phyloP scores from a whole-genome alignment of 2,888 invertebrate genomes.

The Epinotia nisella region DNA sequence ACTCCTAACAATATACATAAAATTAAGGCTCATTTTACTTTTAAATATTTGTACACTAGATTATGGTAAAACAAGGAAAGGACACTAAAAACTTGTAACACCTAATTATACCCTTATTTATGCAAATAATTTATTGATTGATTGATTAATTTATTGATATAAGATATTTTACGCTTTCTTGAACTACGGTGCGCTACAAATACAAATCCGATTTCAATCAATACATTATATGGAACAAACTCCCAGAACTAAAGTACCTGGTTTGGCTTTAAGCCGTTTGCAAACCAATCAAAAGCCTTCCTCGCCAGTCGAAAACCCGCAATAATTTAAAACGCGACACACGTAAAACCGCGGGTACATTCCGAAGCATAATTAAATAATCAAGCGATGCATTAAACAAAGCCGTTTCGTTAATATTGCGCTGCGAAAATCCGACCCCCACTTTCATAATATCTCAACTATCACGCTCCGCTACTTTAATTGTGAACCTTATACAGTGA shows the following conservation, averaged over 20 bases:
- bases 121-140: too few relatives aligned
- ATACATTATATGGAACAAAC: neutral
- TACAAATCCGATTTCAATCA: neutral
- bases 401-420: constrained; percentile 16
- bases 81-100: too few relatives aligned
- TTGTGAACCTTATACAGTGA: neutral
- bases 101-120: too few relatives aligned
- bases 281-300: neutral
- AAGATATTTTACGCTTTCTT: too few relatives aligned
- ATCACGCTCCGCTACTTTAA: neutral
- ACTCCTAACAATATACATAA: too few relatives aligned
- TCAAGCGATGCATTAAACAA: constrained; percentile 40
- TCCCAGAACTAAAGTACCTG: neutral
- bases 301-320: constrained; percentile 7
- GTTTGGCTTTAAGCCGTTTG: neutral
- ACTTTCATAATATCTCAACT: neutral
- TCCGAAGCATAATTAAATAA: constrained; percentile 37
- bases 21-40: too few relatives aligned
- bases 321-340: constrained; percentile 29
- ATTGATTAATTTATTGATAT: too few relatives aligned
- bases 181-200: too few relatives aligned
- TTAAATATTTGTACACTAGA: too few relatives aligned
- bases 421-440: neutral
- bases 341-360: constrained; percentile 19
- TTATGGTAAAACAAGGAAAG: too few relatives aligned